Base-by-base conservation (phyloP, 1,140 invertebrate species). In the Sitobion miscanthi region DNA sequence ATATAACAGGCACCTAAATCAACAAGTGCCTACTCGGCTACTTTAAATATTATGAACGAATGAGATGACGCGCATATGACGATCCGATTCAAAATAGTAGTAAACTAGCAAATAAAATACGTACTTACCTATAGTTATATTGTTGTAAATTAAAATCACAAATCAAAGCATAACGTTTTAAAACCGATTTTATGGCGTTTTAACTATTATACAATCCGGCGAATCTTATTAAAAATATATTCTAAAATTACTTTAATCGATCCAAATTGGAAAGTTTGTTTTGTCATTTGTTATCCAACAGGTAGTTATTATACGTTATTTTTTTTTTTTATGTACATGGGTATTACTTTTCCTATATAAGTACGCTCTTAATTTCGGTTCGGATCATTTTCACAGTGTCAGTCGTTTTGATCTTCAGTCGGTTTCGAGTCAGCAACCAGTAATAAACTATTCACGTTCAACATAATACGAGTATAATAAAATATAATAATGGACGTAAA, bases 241-340 rank as follows among this genome's bases (percentile, higher is more conserved):
- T 54, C 14, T 35, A 54, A 89, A 89, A 89, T 57, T 57, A 89
- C 52, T 42, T 38, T 57, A 38, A 89, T 89, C 14, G n/a, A 57
- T 35, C 14, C 9, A 35, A 57, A 89, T 89, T 89, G 49, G 88
- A 89, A 89, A 89, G 88, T 57, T 42, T 20, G 23, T 89, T 35
- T 57, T 23, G 49, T 57, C n/a, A 57, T 57, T 57, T 42, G 9
- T 57, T 89, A 89, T 89, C 52, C 11, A 89, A 57, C 35, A 42
- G 21, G n/a, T 47, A 42, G 9, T 57, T 89, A 38, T 89, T 57
- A 38, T 30, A 9, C 4, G 1, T 42, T 54, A 38, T 45, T 1
- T 38, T 38, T 38, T 38, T 38, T 42, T 77, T 77, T 17, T 17
- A 54, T 54, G 52, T 54, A 54, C 21, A 54, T 54, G 52, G 30